These are phyloP conservation scores for Penaeus japonicus DNA, from an alignment of 1,140 invertebrate genomes.

Conservation along the genomic window DNA sequence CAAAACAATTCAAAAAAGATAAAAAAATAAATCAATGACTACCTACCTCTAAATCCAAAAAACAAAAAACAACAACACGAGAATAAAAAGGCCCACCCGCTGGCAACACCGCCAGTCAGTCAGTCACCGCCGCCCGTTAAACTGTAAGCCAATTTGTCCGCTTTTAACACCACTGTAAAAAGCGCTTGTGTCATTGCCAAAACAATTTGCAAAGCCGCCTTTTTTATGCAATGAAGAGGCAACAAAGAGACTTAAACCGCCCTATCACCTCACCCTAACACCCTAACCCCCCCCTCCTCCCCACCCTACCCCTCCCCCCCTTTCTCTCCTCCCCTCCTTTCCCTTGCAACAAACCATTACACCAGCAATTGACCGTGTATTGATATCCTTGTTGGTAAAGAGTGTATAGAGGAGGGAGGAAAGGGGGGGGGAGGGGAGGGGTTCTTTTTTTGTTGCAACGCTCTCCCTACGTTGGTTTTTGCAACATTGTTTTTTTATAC, in stretches of 20 bases:
- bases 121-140: not conserved
- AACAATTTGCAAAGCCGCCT: constrained; percentile 48
- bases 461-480: not conserved
- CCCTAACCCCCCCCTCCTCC: not conserved
- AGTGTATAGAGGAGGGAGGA: no score
- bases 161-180: constrained; percentile 44
- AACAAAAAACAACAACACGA: no score
- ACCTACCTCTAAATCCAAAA: no score
- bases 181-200: constrained; percentile 42
- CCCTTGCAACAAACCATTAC: constrained; percentile 51
- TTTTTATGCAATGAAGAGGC: constrained; percentile 39
- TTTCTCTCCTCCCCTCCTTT: constrained; percentile 20
- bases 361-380: constrained; percentile 51
- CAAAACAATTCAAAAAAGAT: no score
- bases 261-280: no score
- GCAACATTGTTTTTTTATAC: constrained; percentile 36
- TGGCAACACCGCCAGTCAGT: not conserved
- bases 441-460: constrained; percentile 15
- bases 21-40: no score
- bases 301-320: constrained; percentile 8
- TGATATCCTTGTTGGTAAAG: constrained; percentile 21
- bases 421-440: not conserved
- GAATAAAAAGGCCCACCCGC: not conserved
- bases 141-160: constrained; percentile 42
- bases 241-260: constrained; percentile 47